phyloP scores from a whole-genome alignment of 2,888 invertebrate species.

The Caradrina kadenii region DNA sequence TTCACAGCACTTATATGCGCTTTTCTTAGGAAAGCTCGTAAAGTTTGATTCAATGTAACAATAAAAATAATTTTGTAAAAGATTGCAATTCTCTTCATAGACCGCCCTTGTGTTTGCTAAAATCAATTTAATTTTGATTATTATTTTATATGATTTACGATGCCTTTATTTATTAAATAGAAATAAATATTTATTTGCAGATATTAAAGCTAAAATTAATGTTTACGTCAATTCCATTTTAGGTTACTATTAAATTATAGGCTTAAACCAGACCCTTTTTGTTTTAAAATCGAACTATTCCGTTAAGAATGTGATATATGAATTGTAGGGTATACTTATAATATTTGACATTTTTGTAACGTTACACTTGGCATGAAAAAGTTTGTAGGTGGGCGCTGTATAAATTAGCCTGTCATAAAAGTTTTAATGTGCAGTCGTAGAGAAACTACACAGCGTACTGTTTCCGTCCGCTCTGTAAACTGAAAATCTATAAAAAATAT shows the following conservation, averaged over 20 bases:
- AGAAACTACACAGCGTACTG: slow-evolving; percentile 75
- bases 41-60: slow-evolving; percentile 65
- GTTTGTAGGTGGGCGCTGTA: slow-evolving; percentile 77
- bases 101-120: slow-evolving; percentile 17
- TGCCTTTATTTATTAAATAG: background rate
- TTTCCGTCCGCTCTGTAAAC: slow-evolving; percentile 71
- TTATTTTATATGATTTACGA: slow-evolving; percentile 28
- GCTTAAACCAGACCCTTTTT: slow-evolving; percentile 51
- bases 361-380: slow-evolving; percentile 74
- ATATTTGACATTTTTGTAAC: slow-evolving; percentile 74
- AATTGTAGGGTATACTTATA: slow-evolving; percentile 60
- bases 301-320: slow-evolving; percentile 58
- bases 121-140: slow-evolving; percentile 39
- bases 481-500: slow-evolving; percentile 74
- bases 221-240: background rate
- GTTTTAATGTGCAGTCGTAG: slow-evolving; percentile 75
- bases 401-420: slow-evolving; percentile 84
- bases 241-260: slow-evolving; percentile 5
- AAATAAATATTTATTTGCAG: background rate
- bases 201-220: background rate
- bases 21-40: slow-evolving; percentile 68
- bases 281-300: slow-evolving; percentile 69
- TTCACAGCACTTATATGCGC: slow-evolving; percentile 62
- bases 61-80: slow-evolving; percentile 60
- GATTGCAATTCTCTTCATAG: slow-evolving; percentile 44